These are phyloP conservation scores for Dasyprocta punctata DNA, from an alignment of 2,113 vertebrate species.

Conservation along the genomic window DNA sequence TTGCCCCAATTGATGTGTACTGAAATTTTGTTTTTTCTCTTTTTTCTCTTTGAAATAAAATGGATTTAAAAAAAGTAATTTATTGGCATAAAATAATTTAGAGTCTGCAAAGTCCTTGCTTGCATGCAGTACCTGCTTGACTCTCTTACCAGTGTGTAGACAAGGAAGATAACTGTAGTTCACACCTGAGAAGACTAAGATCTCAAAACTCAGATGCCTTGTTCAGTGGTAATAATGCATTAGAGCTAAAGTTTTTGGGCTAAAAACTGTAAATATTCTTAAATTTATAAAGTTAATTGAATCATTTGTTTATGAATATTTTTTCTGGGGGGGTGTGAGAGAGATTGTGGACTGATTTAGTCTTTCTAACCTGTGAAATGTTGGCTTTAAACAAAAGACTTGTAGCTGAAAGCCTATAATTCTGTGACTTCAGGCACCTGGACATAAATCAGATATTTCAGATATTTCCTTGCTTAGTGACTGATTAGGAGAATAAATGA, in stretches of 20 bases:
- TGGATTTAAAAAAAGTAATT: background rate
- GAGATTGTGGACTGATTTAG: background rate
- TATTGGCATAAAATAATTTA: background rate
- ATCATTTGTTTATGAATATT: background rate
- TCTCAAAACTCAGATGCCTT: background rate
- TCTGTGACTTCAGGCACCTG: background rate
- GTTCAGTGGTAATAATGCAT: background rate
- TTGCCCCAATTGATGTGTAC: no score
- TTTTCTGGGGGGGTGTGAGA: background rate
- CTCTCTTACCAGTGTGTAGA: background rate
- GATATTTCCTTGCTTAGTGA: background rate
- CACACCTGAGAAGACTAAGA: background rate
- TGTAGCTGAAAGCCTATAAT: background rate
- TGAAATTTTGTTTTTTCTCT: no score
- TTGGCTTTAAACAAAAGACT: background rate
- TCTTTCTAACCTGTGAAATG: background rate
- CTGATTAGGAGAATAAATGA: background rate
- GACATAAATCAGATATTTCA: constrained; percentile 16
- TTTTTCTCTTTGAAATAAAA: no score
- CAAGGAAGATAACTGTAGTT: background rate
- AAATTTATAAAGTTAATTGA: constrained; percentile 44
- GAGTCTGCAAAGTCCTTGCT: background rate
- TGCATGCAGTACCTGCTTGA: background rate
- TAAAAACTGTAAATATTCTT: background rate
- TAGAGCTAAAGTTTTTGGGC: constrained; percentile 18